Base-by-base conservation (phyloP, 2,888 invertebrate genomes). In the Euplexia lucipara region DNA sequence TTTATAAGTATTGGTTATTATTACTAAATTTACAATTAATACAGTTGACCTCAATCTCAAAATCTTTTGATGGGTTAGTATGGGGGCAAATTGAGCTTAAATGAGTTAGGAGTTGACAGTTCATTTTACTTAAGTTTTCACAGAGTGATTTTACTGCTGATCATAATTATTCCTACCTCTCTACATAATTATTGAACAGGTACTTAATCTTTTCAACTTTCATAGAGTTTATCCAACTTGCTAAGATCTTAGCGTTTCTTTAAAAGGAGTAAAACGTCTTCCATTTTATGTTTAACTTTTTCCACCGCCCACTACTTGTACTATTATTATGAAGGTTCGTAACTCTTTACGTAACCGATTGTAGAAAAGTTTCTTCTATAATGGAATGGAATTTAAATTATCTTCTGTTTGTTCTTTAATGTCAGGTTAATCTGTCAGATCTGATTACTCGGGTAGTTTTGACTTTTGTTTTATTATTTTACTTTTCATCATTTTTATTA, bases 201-300 rank as follows among this genome's bases (percentile, higher is more conserved):
- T n/a, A 26, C 26, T 26, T 5, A 59, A 57, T 63, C 44, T 26
- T n/a, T n/a, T n/a, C 9, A 39, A 45, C 30, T 58, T 58, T 45
- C 18, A 30, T 45, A 41, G 18, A 49, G 9, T 34, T n/a, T 41
- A 32, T 58, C 64, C 54, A 72, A 61, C 57, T 58, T 67, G 16
- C 35, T 7, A 20, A 47, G 54, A 32, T 12, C 47, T 47, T 47
- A 20, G 10, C 47, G 37, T 41, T 22, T 42, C 22, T 53, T 39
- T 37, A 44, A 16, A 32, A 18, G 18, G 14, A 53, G 44, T 37
- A 41, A 44, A 60, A 48, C 22, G 12, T 52, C 42, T 53, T 48
- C 9, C 26, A 30, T n/a, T 58, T 49, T 58, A 42, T 59, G 41
- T 58, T 58, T 44, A 30, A 37, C 22, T 37, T 45, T 0, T 7